Base-by-base conservation (phyloP, 2,888 invertebrate genomes). In the Lycophotia porphyrea region DNA sequence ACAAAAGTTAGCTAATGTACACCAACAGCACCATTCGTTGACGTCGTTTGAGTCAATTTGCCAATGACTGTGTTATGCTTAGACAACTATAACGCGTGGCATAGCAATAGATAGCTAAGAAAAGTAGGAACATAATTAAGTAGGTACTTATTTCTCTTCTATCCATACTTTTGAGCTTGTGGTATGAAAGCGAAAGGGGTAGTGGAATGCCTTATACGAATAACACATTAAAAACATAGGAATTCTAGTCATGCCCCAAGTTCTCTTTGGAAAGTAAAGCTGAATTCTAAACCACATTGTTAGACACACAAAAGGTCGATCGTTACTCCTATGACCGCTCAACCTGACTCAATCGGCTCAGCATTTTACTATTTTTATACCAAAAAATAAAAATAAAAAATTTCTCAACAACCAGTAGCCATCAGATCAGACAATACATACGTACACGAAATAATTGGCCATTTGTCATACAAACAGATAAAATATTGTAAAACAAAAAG, bases 401-500 rank as follows among this genome's bases (percentile, higher is more conserved):
- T 44, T 24, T 31, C 58, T 39, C 36, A 39, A 69, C 31, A 71
- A 58, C 58, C 64, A 31, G 68, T 79, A 82, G 63, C 49, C 21
- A 44, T 74, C 68, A 44, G 18, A 80, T 74, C 68, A 39, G 18
- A 84, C 77, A 81, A 84, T 71, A 81, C 68, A 80, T 65, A 27
- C 42, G 63, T 63, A 75, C 78, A 81, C 49, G 42, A 75, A 84
- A 84, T 84, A 84, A 84, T 84, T 81, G 83, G 74, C 71, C 58
- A 80, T 84, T 80, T 80, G 74, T 84, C 85, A 84, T 64, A 77
- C 71, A 75, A 72, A 60, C 76, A 71, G 84, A 84, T 84, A 85
- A 80, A 84, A 85, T 84, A 77, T 77, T 72, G 80, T 85, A 82
- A 85, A 84, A 85, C 83, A 84, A 84, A 78, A 84, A 71, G 69